Evolutionary conservation across 2,888 invertebrate genomes (phyloP).

Genomic region (Apotomis turbidana): DNA sequence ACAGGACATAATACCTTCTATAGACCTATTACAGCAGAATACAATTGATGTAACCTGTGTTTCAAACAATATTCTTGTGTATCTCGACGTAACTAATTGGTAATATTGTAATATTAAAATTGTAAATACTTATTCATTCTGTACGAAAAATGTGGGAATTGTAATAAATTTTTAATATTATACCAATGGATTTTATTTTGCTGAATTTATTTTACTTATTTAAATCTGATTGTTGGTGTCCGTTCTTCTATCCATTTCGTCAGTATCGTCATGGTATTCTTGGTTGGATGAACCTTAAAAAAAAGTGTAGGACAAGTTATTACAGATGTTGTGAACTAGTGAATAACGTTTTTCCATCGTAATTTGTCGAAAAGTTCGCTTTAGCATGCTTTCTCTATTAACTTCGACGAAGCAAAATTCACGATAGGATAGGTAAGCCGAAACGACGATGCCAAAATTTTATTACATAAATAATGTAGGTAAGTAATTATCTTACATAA

Average conservation of each 20-base stretch:
- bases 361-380: too few species aligned
- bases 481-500: too few species aligned
- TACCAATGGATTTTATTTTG: background rate
- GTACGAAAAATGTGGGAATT: constrained; percentile 35
- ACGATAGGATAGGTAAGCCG: too few species aligned
- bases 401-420: too few species aligned
- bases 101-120: constrained; percentile 7
- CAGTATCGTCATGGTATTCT: constrained; percentile 7
- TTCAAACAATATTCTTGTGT: background rate
- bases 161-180: constrained; percentile 39
- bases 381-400: too few species aligned
- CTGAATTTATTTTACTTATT: constrained; percentile 43
- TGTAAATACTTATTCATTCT: constrained; percentile 33
- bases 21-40: background rate
- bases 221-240: constrained; percentile 17
- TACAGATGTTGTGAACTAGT: too few species aligned
- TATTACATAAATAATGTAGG: too few species aligned
- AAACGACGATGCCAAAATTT: too few species aligned
- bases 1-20: background rate
- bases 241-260: constrained; percentile 9
- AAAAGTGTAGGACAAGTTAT: too few species aligned
- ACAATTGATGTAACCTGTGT: background rate
- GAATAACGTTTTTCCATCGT: too few species aligned
- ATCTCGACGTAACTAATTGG: constrained; percentile 9
- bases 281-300: constrained; percentile 24